Conservation (phyloP, 2,888 invertebrate genomes). For the Nemurella pictetii region DNA sequence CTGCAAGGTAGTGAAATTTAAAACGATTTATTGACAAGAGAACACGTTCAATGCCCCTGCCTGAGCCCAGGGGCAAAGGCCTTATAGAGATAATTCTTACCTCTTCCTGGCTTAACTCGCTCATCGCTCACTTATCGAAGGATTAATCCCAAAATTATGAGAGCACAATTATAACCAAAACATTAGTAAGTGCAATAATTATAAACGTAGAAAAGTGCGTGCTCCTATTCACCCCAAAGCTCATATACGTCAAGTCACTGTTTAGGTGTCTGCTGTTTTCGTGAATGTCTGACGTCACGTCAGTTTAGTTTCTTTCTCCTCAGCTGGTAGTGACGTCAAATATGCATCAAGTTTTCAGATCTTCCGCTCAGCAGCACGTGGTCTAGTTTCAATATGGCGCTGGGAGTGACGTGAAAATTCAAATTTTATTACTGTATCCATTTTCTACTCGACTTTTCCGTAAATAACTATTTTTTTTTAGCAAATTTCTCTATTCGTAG, state of each 20-base stretch:
- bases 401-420: background rate
- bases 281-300: constrained; percentile 26
- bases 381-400: background rate
- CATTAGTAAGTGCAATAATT: constrained; percentile 9
- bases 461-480: background rate
- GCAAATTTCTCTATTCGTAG: background rate
- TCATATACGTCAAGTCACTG: constrained; percentile 39
- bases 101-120: constrained; percentile 88
- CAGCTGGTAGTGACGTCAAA: constrained; percentile 13
- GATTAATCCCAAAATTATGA: background rate
- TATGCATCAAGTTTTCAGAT: background rate
- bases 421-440: background rate
- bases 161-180: background rate
- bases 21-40: background rate
- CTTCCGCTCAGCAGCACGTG: background rate
- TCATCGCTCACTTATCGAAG: constrained; percentile 57
- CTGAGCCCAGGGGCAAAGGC: background rate
- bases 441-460: background rate
- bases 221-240: constrained; percentile 33
- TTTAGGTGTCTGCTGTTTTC: constrained; percentile 1
- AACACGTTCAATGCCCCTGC: background rate
- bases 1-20: background rate
- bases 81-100: constrained; percentile 58
- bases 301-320: background rate
- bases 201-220: constrained; percentile 39